Base-by-base conservation (phyloP, 2,113 vertebrate species). In the Vulpes lagopus region DNA sequence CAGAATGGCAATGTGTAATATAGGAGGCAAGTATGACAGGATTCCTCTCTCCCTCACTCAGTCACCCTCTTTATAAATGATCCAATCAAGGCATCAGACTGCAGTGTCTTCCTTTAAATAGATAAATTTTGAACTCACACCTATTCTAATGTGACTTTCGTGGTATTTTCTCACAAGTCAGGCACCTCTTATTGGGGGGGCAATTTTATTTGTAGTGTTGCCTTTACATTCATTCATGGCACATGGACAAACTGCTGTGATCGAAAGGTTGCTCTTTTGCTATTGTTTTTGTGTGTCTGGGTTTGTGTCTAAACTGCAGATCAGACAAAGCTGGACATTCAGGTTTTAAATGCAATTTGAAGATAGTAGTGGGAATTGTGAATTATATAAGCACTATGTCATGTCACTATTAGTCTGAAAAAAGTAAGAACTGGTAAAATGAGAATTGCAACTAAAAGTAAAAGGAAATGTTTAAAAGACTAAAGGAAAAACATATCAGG, bases 21-120 rank as follows among this genome's bases (percentile, higher is more conserved):
- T 2, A 98, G 92, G 96, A 98, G 98, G 97, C 93, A 97, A 98
- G 96, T 97, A 92, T 98, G 98, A 98, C 98, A 98, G 97, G 78
- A 84, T 96, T 96, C 98, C 97, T 98, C 96, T 97, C 97, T 99
- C 98, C 99, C 94, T 67, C 93, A 97, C 89, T 98, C 96, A 19
- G 22, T 98, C 98, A 98, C 95, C 97, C 97, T 98, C 96, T 97
- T 99, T 98, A 98, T 98, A 98, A 98, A 98, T 98, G 97, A 97
- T 88, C 93, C 85, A 98, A 93, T 98, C 98, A 99, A 99, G 98
- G 96, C 94, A 98, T 95, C 96, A 97, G 93, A 76, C 97, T 98
- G 87, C 83, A 97, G 86, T 92, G 85, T 97, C 97, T 98, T 98
- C 95, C 91, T 93, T 98, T 96, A 92, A 98, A 96, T 92, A 94